Evolutionary conservation across 2,888 invertebrate species (phyloP), one percentile per base, ranked within the genome.

Genomic region (Drosophila limbata): DNA sequence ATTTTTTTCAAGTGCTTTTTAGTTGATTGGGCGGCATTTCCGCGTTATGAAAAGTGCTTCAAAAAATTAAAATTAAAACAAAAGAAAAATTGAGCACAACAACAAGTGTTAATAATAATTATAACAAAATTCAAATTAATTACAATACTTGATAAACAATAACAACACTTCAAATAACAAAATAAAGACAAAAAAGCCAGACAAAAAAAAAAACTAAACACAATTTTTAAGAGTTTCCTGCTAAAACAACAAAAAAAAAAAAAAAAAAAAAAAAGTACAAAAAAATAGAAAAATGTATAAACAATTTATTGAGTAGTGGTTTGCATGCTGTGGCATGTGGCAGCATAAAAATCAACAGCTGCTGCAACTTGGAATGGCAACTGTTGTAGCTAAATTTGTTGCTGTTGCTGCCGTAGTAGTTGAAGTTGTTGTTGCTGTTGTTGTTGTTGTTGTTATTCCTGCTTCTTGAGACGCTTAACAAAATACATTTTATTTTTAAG

Each of bases 41-140:
- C 88, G 86, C 63, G 62, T 83, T 71, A 51, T 57, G 59, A 62
- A 79, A 61, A 68, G 63, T 80, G 81, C 52, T 76, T 52, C 21
- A 77, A 55, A 17, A 40, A 44, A 47, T 21, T 31, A 35, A 25
- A 15, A 53, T 21, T 51, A 42, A 68, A 63, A 59, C 28, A 77
- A 50, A 63, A 51, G 17, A 28, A 52, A 39, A 67, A 37, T 57
- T 57, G 25, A 45, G 37, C 55, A 33, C 47, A 39, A 31, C 40
- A 53, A 51, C 53, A 47, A 77, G 64, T 62, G 64, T 35, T 51
- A 55, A 60, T 50, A 73, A 59, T 47, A 80, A 74, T 61, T 61
- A 55, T 70, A 80, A 71, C 52, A 52, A 85, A 85, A 80, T 83
- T 72, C 75, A 88, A 83, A 74, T 85, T 60, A 85, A 83, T 78